These are phyloP conservation scores for Tachuris rubrigastra DNA, from an alignment of 2,113 vertebrate genomes.

Conservation along the genomic window DNA sequence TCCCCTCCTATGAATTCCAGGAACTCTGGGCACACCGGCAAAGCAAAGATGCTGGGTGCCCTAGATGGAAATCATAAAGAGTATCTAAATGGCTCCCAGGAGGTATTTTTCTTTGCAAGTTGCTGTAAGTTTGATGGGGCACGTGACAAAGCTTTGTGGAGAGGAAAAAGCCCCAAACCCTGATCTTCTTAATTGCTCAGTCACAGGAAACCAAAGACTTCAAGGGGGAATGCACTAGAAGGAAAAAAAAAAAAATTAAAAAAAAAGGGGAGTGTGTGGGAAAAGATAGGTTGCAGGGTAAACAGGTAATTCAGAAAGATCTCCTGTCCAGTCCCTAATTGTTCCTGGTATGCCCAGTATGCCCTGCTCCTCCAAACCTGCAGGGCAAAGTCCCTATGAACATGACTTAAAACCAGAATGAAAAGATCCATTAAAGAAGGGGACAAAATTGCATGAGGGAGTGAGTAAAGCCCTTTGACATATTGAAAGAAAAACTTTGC, in stretches of 20 bases:
- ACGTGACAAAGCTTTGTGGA: conserved; percentile 77
- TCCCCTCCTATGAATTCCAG: conserved; percentile 49
- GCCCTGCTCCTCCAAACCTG: neutral
- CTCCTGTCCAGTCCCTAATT: neutral
- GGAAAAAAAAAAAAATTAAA: too few relatives aligned
- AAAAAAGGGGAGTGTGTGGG: fast-evolving
- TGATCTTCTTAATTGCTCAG: conserved; percentile 55
- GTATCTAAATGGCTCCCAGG: conserved; percentile 44
- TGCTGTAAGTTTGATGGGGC: conserved; percentile 70
- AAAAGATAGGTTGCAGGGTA: neutral
- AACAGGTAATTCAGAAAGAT: conserved; percentile 1
- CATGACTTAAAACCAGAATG: neutral
- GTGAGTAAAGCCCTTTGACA: neutral
- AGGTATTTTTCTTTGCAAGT: conserved; percentile 68
- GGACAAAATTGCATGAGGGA: neutral
- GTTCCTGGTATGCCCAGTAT: neutral
- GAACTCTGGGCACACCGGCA: conserved; percentile 29
- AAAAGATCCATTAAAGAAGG: neutral
- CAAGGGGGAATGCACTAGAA: neutral
- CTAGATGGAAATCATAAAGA: conserved; percentile 47
- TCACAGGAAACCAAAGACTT: conserved; percentile 43
- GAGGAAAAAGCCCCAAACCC: neutral
- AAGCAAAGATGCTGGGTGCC: conserved; percentile 18
- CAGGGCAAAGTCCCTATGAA: neutral
- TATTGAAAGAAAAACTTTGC: neutral